Evolutionary conservation across 2,888 invertebrate genomes (phyloP).

Genomic region (Helleia helle): DNA sequence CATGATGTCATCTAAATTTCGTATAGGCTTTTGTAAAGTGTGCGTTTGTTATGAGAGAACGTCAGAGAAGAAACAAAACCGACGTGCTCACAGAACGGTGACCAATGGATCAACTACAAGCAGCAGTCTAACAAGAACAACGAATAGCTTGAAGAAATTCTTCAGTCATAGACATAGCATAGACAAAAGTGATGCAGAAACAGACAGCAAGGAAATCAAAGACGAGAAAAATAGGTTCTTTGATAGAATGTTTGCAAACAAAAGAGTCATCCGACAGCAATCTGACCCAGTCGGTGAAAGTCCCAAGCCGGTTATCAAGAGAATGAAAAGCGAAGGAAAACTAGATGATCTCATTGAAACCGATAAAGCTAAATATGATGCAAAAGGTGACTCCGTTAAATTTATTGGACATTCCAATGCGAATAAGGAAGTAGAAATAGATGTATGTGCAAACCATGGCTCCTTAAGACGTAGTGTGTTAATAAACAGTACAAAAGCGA

Average conservation of each 20-base stretch:
- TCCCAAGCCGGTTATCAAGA: conserved; percentile 38
- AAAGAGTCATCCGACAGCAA: conserved; percentile 53
- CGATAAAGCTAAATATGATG: conserved; percentile 25
- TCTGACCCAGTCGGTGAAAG: conserved; percentile 52
- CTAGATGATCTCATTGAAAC: conserved; percentile 28
- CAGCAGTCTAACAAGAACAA: conserved; percentile 75
- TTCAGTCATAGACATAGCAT: conserved; percentile 58
- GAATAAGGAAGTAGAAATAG: conserved; percentile 41
- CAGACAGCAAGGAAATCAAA: conserved; percentile 35
- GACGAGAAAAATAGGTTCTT: conserved; percentile 45
- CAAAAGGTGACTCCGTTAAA: conserved; percentile 30
- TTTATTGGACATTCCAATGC: conserved; percentile 55
- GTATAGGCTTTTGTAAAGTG: conserved; percentile 83
- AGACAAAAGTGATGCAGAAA: conserved; percentile 49
- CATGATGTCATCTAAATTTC: conserved; percentile 92
- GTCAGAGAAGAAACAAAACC: conserved; percentile 47
- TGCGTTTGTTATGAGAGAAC: conserved; percentile 73
- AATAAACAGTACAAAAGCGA: conserved; percentile 59
- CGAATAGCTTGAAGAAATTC: conserved; percentile 70
- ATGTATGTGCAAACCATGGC: conserved; percentile 31
- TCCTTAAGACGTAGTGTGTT: conserved; percentile 68
- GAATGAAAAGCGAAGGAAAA: conserved; percentile 54
- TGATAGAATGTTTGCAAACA: conserved; percentile 47
- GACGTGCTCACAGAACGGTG: conserved; percentile 61
- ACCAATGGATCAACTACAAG: conserved; percentile 76